A percentile compares a stretch with the other conserved stretches of the same genome.
phyloP scores from a whole-genome alignment of 2,113 vertebrate species.

The Plecturocebus donacophilus region DNA sequence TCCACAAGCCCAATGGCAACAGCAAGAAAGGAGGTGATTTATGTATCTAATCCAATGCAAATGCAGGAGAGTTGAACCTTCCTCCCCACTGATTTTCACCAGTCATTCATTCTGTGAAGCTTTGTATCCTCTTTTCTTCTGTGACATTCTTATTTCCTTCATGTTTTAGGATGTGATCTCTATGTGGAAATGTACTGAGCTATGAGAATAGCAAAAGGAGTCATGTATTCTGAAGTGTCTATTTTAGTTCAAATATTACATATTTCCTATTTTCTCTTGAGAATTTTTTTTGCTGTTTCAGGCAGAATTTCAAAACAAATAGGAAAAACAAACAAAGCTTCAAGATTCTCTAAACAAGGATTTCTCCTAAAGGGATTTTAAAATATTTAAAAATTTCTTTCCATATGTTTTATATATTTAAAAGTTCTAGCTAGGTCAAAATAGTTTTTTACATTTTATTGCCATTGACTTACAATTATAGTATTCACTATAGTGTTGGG shows the following conservation, averaged over 20 bases:
- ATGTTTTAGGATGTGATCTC: not conserved
- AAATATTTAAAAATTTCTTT: slow-evolving; percentile 26
- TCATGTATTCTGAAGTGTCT: not conserved
- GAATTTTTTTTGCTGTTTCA: slow-evolving; percentile 51
- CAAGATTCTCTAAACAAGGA: not conserved
- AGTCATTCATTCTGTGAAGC: not conserved
- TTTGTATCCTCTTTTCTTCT: not conserved
- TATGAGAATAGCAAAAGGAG: not conserved
- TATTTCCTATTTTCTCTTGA: slow-evolving; percentile 63
- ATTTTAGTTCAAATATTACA: slow-evolving; percentile 49
- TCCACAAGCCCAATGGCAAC: no score
- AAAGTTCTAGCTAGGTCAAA: not conserved
- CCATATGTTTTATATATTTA: slow-evolving; percentile 20
- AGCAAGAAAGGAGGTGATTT: not conserved
- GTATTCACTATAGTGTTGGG: not conserved
- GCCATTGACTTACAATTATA: not conserved
- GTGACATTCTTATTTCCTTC: not conserved
- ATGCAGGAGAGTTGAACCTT: not conserved
- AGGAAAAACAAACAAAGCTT: slow-evolving; percentile 60
- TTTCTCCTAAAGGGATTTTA: not conserved
- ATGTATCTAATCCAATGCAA: no score
- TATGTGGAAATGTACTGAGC: not conserved
- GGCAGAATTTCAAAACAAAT: slow-evolving; percentile 29
- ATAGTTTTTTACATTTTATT: not conserved
- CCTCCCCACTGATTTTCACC: rapidly evolving